Conservation (phyloP, 2,113 vertebrate species). For the Synchiropus splendidus region DNA sequence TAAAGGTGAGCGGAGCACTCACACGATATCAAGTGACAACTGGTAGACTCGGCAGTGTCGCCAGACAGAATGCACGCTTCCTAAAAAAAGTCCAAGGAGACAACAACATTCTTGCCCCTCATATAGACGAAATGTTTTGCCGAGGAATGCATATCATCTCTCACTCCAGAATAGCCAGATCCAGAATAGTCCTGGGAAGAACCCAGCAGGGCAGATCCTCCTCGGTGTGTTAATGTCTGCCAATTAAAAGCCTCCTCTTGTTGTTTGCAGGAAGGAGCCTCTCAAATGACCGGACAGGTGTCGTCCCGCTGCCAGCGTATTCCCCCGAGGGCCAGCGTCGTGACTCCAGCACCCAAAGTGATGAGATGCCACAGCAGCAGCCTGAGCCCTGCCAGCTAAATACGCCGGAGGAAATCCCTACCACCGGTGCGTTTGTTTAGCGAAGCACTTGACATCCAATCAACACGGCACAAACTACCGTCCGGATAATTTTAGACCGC, state of each 20-base stretch:
- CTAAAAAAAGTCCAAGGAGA: slow-evolving; percentile 37
- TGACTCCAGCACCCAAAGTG: slow-evolving; percentile 82
- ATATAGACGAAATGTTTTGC: slow-evolving; percentile 54
- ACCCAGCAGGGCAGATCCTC: slow-evolving; percentile 41
- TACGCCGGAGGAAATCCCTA: slow-evolving; percentile 7
- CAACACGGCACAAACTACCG: neutral
- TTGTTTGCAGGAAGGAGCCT: slow-evolving; percentile 63
- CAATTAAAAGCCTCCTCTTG: slow-evolving; percentile 45
- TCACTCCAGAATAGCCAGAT: slow-evolving; percentile 55
- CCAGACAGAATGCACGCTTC: slow-evolving; percentile 53
- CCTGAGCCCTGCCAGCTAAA: slow-evolving; percentile 18
- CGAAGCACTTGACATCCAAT: neutral
- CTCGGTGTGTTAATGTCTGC: slow-evolving; percentile 16
- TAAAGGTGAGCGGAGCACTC: slow-evolving; percentile 51
- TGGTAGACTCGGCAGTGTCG: slow-evolving; percentile 33
- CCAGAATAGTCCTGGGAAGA: slow-evolving; percentile 60
- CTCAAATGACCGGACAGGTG: slow-evolving; percentile 63
- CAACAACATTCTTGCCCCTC: slow-evolving; percentile 17
- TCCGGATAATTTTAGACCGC: slow-evolving; percentile 3
- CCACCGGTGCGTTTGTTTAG: slow-evolving; percentile 44
- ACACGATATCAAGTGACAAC: slow-evolving; percentile 42
- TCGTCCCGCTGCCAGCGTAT: slow-evolving; percentile 12
- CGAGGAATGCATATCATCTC: slow-evolving; percentile 53
- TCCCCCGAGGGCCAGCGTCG: slow-evolving; percentile 60
- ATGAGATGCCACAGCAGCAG: slow-evolving; percentile 25